Evolutionary conservation across 2,888 invertebrate species (phyloP).

Genomic region (Xiphydria camelus): DNA sequence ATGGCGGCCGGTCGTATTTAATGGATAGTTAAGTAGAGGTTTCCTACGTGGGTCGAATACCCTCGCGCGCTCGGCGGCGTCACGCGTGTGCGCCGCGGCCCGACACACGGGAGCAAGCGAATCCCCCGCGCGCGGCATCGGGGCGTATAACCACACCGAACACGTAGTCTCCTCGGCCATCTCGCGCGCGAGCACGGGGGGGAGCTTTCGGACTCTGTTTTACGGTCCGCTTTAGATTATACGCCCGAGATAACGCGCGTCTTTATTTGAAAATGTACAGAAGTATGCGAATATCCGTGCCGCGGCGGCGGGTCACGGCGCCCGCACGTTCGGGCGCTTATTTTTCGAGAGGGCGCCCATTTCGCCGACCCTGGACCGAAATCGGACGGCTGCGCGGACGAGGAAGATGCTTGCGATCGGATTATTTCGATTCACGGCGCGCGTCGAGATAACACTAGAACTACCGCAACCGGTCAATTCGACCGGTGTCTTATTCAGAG

Average conservation of each 20-base stretch:
- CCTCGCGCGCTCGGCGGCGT: background rate
- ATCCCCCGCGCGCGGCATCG: background rate
- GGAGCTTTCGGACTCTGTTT: slow-evolving; percentile 34
- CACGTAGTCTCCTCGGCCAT: slow-evolving; percentile 40
- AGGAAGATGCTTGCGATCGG: no score
- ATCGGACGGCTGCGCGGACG: no score
- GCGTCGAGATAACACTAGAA: no score
- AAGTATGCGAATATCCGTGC: no score
- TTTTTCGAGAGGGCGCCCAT: no score
- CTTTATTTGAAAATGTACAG: no score
- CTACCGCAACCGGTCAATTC: no score
- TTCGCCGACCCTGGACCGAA: no score
- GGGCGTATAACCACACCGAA: slow-evolving; percentile 34
- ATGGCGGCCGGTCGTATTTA: slow-evolving; percentile 42
- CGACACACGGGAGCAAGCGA: background rate
- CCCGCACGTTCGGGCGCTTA: no score
- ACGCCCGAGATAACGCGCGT: slow-evolving; percentile 45
- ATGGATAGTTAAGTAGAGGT: slow-evolving; percentile 54
- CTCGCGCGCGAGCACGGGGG: slow-evolving; percentile 2
- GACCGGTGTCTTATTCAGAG: no score
- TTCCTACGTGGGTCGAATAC: slow-evolving; percentile 49
- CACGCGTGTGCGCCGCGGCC: background rate
- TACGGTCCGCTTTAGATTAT: slow-evolving; percentile 50
- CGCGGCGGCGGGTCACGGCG: no score
- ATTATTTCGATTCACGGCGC: no score